Evolutionary conservation across 2,113 vertebrate species (phyloP), one percentile per base, ranked within the genome.

Genomic region (Hyperoodon ampullatus): DNA sequence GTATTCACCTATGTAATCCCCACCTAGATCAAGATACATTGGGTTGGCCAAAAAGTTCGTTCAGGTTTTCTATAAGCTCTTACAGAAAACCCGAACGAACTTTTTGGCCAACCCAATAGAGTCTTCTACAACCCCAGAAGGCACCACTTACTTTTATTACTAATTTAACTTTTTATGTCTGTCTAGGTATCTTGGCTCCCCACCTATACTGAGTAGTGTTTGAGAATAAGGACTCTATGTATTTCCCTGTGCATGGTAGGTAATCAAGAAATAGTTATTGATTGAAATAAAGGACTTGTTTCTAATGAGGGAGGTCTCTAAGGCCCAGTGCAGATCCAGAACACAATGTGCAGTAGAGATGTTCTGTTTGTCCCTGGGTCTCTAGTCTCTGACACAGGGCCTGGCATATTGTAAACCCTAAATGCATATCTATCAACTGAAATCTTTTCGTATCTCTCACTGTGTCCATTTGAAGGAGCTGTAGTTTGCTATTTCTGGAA

Each of bases 101-200:
- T 18, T 53, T 53, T 53, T 18, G 53, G 53, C 5, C 53, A 53
- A 53, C 15, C 53, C 53, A 16, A 1, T 53, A 94, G 61, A 78
- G 66, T 13, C 78, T 70, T 82, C 10, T 50, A 83, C 85, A 92
- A 89, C 16, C 8, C 30, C 13, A 88, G 53, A 96, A 93, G 24
- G 18, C 26, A 91, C 15, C 58, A 72, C 8, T 90, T 88, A 63
- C 82, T 91, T 94, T 96, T 33, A 86, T 86, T 94, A 58, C 60
- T 78, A 68, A 90, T 30, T 70, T 97, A 42, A 55, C 30, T 74
- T 94, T 95, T 81, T 60, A 42, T 75, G 28, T 92, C 12, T 61
- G 3, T 90, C 23, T 77, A 33, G 61, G 23, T 61, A n/a, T 94
- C 28, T 63, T 93, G 55, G 35, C 19, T 91, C 44, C 8, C 2